phyloP scores from a whole-genome alignment of 2,888 invertebrate species.

The Ophraella communa region DNA sequence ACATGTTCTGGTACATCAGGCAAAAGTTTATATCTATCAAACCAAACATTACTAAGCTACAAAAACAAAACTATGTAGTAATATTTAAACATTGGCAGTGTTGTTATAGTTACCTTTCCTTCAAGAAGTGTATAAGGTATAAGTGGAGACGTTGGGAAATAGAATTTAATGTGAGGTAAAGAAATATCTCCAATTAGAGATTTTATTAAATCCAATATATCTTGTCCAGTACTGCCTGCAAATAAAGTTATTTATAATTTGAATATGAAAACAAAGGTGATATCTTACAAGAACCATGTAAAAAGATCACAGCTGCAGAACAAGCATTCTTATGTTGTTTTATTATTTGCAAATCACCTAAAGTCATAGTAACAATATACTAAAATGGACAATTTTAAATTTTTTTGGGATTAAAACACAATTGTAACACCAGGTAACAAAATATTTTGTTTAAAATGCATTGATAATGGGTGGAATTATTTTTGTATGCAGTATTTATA shows the following conservation, averaged over 20 bases:
- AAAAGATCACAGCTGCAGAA: constrained; percentile 70
- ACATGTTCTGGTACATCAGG: constrained; percentile 68
- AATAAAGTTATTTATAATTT: constrained; percentile 21
- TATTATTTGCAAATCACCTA: constrained; percentile 58
- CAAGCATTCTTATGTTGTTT: constrained; percentile 63
- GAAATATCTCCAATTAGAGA: constrained; percentile 65
- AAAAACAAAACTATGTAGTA: background rate
- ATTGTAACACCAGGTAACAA: no score
- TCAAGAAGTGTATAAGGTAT: constrained; percentile 73
- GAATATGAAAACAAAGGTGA: background rate
- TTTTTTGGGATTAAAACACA: no score
- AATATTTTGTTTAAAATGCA: no score
- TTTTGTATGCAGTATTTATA: no score
- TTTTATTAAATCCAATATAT: constrained; percentile 67
- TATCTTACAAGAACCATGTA: constrained; percentile 72
- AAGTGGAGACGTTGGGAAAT: constrained; percentile 80
- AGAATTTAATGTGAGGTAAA: constrained; percentile 77
- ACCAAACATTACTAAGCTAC: constrained; percentile 76
- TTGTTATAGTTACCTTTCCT: constrained; percentile 60
- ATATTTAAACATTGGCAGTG: background rate
- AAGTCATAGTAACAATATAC: constrained; percentile 45
- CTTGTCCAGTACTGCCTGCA: constrained; percentile 69
- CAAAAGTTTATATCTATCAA: constrained; percentile 73
- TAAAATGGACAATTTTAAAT: no score
- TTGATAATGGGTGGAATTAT: no score